These are phyloP conservation scores for Baryphthengus martii DNA, from an alignment of 2,113 vertebrate genomes.

Conservation along the genomic window DNA sequence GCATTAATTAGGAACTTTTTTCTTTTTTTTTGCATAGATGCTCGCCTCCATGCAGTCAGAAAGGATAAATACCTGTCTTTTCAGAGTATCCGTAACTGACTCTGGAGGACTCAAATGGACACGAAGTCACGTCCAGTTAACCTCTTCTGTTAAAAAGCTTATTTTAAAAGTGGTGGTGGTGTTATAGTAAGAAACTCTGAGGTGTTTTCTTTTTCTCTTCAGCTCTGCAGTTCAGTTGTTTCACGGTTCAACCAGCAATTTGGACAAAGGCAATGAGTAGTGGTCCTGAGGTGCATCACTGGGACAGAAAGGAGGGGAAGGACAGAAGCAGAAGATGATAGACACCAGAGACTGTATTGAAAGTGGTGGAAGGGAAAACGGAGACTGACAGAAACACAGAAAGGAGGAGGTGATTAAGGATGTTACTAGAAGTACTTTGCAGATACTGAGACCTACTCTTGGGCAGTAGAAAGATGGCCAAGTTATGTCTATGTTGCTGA, in stretches of 20 bases:
- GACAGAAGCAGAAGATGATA: not conserved
- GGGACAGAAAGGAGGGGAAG: not conserved
- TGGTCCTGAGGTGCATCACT: not conserved
- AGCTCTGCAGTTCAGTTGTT: not conserved
- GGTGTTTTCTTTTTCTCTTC: not conserved
- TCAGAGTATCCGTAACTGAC: not conserved
- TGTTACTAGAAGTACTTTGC: not conserved
- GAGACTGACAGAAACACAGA: not conserved
- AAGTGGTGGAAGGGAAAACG: not conserved
- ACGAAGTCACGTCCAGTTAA: not conserved
- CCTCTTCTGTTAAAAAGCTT: not conserved
- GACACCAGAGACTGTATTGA: not conserved
- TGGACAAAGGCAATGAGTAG: not conserved
- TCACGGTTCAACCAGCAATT: not conserved
- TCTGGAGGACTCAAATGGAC: not conserved
- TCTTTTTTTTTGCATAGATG: not conserved
- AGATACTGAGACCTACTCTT: not conserved
- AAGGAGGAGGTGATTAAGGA: not conserved
- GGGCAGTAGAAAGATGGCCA: not conserved
- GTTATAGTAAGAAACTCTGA: not conserved
- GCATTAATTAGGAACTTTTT: not conserved
- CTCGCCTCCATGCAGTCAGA: not conserved
- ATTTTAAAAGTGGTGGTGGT: not conserved
- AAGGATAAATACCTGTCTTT: not conserved
- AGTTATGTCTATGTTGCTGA: not conserved